Percentiles rank a stretch among this genome's conserved stretches.
phyloP scores from a whole-genome alignment of 2,113 vertebrate genomes.

The Pitta sordida region DNA sequence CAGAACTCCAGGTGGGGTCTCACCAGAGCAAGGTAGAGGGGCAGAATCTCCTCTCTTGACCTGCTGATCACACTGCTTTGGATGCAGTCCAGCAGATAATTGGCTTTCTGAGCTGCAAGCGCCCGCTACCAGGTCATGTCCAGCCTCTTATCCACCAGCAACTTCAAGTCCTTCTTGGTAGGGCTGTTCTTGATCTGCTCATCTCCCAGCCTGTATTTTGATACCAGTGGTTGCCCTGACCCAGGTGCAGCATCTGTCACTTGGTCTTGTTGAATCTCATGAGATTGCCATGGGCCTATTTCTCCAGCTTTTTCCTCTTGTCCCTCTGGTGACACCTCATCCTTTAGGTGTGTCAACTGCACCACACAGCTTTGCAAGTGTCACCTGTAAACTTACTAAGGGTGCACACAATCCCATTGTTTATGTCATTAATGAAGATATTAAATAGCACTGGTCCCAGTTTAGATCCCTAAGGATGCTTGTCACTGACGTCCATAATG shows the following conservation, averaged over 20 bases:
- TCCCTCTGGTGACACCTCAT: not conserved
- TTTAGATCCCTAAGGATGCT: not conserved
- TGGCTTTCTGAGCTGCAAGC: not conserved
- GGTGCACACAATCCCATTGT: not conserved
- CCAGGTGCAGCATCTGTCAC: not conserved
- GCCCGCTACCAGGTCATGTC: not conserved
- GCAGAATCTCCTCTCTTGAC: not conserved
- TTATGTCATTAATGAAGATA: not conserved
- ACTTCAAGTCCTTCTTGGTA: not conserved
- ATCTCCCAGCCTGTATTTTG: fast-evolving
- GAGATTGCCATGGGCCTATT: fast-evolving
- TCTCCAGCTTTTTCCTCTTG: not conserved
- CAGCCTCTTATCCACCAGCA: not conserved
- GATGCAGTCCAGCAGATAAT: not conserved
- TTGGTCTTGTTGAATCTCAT: not conserved
- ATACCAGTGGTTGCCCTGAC: fast-evolving
- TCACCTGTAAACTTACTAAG: not conserved
- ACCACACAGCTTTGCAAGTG: not conserved
- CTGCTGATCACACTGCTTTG: not conserved
- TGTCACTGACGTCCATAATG: not conserved
- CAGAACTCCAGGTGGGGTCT: not conserved
- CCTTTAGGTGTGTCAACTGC: not conserved
- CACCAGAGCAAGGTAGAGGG: not conserved
- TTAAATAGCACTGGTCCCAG: not conserved
- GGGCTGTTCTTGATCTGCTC: not conserved